phyloP scores from a whole-genome alignment of 2,113 vertebrate species.

The Trematomus loennbergii region DNA sequence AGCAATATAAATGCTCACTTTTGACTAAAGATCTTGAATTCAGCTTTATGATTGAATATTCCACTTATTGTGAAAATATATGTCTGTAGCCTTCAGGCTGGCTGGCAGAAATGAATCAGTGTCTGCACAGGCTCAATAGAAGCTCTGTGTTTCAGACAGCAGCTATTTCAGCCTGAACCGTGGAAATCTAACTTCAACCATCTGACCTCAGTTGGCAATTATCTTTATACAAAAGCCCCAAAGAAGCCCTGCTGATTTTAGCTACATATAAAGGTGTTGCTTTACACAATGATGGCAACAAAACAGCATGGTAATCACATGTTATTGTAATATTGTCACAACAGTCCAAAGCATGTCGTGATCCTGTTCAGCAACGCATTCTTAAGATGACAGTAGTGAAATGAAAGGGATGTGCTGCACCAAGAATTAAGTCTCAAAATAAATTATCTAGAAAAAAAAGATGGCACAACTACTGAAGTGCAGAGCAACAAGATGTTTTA shows the following conservation, averaged over 20 bases:
- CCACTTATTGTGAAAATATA: not conserved
- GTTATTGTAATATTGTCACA: not conserved
- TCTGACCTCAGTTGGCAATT: conserved; percentile 31
- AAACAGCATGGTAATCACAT: not conserved
- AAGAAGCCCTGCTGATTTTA: not conserved
- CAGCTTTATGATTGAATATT: not conserved
- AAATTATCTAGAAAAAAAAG: conserved; percentile 9
- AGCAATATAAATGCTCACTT: not conserved
- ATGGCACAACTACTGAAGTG: not conserved
- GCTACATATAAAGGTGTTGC: not conserved
- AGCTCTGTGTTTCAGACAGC: conserved; percentile 2
- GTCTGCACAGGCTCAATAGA: not conserved
- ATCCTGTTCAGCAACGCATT: not conserved
- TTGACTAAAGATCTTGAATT: not conserved
- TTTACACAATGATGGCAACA: conserved; percentile 8
- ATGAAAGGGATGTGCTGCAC: not conserved
- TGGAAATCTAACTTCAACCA: conserved; percentile 23
- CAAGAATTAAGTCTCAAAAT: not conserved
- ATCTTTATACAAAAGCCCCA: conserved; percentile 26
- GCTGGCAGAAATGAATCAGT: not conserved
- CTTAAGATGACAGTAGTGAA: not conserved
- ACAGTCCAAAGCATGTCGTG: not conserved
- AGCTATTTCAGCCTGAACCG: conserved; percentile 13
- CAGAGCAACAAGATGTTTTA: conserved; percentile 8
- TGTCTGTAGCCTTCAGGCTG: not conserved